Evolutionary conservation across 2,797 vertebrate genomes (phyloP), one percentile per base, ranked within the genome.

Genomic region (Falco naumanni): DNA sequence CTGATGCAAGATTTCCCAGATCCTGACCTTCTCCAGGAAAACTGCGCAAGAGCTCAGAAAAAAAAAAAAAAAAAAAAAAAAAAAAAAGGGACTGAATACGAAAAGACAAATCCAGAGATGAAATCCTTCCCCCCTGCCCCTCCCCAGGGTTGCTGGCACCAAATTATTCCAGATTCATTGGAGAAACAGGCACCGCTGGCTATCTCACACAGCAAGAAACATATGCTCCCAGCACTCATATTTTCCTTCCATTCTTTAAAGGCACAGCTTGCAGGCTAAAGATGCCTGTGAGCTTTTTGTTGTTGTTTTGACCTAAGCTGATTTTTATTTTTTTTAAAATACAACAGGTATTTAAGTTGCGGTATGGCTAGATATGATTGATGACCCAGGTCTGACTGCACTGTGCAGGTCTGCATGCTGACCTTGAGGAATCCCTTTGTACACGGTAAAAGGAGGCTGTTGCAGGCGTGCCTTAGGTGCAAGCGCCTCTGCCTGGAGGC

Each of bases 151-250:
- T 87, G 84, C 86, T 93, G 84, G 90, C 78, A 84, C 68, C 59
- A 81, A 90, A 90, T 87, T 84, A 84, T 83, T 92, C 95, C 92
- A 94, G 82, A 85, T 71, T 94, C 68, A 85, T 1, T 70, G 91
- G 84, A 95, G 95, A 94, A 96, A 87, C 86, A 95, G 93, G 78
- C 93, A 89, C 68, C 13, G 5, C 61, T 97, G 91, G 90, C 88
- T 84, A 54, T 57, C 84, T 87, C 37, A 87, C 53, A 21, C 88
- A 89, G 91, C 74, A 90, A 96, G 91, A 95, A 95, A 87, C 87
- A 89, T 26, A 89, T 31, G 78, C 94, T 96, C 29, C 75, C 84
- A 95, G 89, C 56, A 48, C 51, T 93, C 86, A 76, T 10, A 79
- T 93, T 95, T 94, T 96, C 93, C 93, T 84, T 51, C 66, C 1